Percentiles rank a stretch among this genome's conserved stretches.
Conservation (phyloP, 2,888 invertebrate species). For the Syrista parreyssii region DNA sequence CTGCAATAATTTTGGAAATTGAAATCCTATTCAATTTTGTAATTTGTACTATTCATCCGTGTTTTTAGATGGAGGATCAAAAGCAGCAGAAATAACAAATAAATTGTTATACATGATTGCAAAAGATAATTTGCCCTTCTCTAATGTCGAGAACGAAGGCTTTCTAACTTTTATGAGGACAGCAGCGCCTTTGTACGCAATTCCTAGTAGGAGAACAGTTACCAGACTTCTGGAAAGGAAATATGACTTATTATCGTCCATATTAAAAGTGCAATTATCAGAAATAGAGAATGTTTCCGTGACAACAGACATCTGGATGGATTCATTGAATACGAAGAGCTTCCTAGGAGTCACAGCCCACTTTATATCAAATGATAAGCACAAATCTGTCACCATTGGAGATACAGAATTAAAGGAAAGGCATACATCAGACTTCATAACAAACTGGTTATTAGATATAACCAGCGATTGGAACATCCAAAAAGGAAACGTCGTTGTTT, state of each 20-base stretch:
- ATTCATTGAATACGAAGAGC: slow-evolving; percentile 21
- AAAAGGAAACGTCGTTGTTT: slow-evolving; percentile 14
- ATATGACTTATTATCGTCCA: no score
- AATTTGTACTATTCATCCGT: not conserved
- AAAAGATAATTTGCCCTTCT: slow-evolving; percentile 18
- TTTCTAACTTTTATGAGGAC: slow-evolving; percentile 14
- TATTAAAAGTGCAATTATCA: not conserved
- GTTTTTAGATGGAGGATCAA: slow-evolving; percentile 4
- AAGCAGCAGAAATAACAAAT: not conserved
- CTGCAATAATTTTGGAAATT: no score
- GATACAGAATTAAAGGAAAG: slow-evolving; percentile 26
- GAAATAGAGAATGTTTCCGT: slow-evolving; percentile 13
- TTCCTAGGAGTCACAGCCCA: slow-evolving; percentile 27
- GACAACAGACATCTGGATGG: slow-evolving; percentile 29
- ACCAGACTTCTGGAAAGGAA: not conserved
- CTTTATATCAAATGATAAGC: slow-evolving; percentile 14
- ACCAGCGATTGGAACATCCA: slow-evolving; percentile 20
- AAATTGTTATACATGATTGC: slow-evolving; percentile 13
- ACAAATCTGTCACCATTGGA: slow-evolving; percentile 28
- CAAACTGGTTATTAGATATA: slow-evolving; percentile 22
- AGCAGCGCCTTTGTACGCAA: slow-evolving; percentile 18
- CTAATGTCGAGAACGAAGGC: slow-evolving; percentile 20
- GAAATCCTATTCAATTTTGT: no score
- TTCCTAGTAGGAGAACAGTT: slow-evolving; percentile 7
- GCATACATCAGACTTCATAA: slow-evolving; percentile 32